phyloP scores from a whole-genome alignment of 2,797 vertebrate genomes.

The Glyptemys insculpta region DNA sequence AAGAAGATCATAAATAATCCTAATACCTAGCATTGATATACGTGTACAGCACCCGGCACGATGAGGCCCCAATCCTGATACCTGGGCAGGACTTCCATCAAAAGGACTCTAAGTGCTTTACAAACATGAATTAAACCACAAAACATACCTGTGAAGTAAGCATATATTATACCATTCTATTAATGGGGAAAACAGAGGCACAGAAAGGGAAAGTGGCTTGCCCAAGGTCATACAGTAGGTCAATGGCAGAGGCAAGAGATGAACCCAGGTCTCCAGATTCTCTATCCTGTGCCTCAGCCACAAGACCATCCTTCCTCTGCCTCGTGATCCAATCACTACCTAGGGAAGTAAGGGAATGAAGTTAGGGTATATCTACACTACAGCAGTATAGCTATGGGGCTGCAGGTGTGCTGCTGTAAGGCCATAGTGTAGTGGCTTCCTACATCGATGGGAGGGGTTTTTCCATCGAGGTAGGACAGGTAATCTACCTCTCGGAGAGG shows the following conservation, averaged over 20 bases:
- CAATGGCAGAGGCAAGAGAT: background rate
- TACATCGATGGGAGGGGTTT: background rate
- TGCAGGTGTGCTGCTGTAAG: background rate
- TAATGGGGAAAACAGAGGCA: background rate
- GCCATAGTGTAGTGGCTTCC: background rate
- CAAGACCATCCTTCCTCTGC: background rate
- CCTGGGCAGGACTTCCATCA: background rate
- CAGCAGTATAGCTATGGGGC: background rate
- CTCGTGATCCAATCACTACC: accelerated
- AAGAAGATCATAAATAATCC: accelerated
- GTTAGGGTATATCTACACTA: background rate
- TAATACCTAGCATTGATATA: accelerated
- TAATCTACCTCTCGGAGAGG: background rate
- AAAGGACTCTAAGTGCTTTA: background rate
- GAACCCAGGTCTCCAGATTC: accelerated
- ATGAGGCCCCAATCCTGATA: accelerated
- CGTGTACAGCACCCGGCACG: background rate
- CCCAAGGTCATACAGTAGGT: background rate
- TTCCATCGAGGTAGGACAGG: background rate
- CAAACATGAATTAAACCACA: background rate
- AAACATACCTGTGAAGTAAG: background rate
- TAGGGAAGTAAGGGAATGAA: accelerated
- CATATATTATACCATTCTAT: accelerated
- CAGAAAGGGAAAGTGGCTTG: background rate
- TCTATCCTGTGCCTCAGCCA: background rate